Evolutionary conservation across 35 echinoderm and acorn worm species (phyloP).

Genomic region (Patiria miniata): DNA sequence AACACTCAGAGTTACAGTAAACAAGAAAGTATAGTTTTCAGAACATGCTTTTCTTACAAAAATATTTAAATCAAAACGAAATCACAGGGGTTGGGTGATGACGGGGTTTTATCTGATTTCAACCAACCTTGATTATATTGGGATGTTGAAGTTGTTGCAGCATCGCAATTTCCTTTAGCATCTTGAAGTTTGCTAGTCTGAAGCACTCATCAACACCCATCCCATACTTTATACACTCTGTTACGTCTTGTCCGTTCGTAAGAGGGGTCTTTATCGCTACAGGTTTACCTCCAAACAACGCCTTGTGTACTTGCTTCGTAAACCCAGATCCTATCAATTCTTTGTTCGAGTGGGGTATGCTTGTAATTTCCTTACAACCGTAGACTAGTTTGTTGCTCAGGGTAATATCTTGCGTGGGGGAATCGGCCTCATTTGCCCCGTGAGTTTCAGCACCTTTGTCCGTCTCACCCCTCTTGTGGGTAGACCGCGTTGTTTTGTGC

Average conservation of each 20-base stretch:
- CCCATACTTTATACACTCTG: conserved; percentile 23
- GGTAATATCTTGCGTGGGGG: background rate
- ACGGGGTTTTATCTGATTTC: background rate
- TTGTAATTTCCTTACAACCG: background rate
- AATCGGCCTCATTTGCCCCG: background rate
- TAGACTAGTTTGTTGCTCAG: no score
- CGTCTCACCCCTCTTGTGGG: background rate
- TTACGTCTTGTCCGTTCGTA: conserved; percentile 30
- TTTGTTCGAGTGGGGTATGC: background rate
- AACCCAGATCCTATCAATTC: conserved; percentile 50
- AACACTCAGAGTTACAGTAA: no score
- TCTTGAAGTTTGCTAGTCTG: conserved; percentile 74
- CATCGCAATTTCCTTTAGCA: conserved; percentile 75
- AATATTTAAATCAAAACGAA: no score
- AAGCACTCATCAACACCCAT: conserved; percentile 46
- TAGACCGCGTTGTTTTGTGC: background rate
- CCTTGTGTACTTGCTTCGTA: conserved; percentile 47
- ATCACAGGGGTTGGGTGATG: no score
- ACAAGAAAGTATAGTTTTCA: no score
- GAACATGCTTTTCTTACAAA: no score
- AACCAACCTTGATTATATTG: conserved; percentile 77
- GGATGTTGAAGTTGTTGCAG: conserved; percentile 71
- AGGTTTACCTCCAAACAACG: conserved; percentile 12
- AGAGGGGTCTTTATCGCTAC: conserved; percentile 46
- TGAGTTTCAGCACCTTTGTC: background rate